A percentile compares a stretch with the other conserved stretches of the same genome.
phyloP scores from a whole-genome alignment of 2,797 vertebrate genomes.

The Gymnothorax reevesii region DNA sequence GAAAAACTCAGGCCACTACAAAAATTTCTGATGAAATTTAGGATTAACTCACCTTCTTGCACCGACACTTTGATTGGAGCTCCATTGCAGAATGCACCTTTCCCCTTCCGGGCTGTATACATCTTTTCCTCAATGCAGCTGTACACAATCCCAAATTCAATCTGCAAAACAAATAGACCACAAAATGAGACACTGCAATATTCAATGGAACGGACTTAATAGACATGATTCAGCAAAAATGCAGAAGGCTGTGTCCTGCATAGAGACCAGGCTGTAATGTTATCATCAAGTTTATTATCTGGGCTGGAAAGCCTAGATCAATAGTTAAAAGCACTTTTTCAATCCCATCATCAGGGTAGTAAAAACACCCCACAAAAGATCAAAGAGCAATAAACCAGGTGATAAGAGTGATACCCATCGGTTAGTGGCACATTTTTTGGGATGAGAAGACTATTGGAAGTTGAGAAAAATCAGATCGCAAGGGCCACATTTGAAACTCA shows the following conservation, averaged over 20 bases:
- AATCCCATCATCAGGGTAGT: too few species aligned
- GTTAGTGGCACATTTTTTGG: not conserved
- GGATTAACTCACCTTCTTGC: slow-evolving; percentile 74
- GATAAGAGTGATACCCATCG: not conserved
- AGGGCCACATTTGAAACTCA: not conserved
- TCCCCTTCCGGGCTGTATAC: slow-evolving; percentile 87
- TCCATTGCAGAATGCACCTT: slow-evolving; percentile 90
- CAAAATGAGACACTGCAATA: not conserved
- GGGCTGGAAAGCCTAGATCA: not conserved
- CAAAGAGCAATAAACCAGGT: not conserved
- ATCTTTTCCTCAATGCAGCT: slow-evolving; percentile 93
- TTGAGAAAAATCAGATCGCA: not conserved
- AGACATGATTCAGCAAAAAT: not conserved
- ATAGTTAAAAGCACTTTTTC: not conserved
- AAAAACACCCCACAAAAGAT: not conserved
- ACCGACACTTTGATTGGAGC: slow-evolving; percentile 82
- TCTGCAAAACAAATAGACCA: slow-evolving; percentile 62
- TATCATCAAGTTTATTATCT: not conserved
- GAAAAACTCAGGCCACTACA: too few species aligned
- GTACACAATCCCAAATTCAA: slow-evolving; percentile 93
- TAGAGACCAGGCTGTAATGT: not conserved
- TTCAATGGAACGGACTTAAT: not conserved
- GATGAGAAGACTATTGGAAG: not conserved
- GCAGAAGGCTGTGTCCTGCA: not conserved
- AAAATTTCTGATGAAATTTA: not conserved